Base-by-base conservation (phyloP, 2,888 invertebrate genomes). In the Torymus aiolomorphi region DNA sequence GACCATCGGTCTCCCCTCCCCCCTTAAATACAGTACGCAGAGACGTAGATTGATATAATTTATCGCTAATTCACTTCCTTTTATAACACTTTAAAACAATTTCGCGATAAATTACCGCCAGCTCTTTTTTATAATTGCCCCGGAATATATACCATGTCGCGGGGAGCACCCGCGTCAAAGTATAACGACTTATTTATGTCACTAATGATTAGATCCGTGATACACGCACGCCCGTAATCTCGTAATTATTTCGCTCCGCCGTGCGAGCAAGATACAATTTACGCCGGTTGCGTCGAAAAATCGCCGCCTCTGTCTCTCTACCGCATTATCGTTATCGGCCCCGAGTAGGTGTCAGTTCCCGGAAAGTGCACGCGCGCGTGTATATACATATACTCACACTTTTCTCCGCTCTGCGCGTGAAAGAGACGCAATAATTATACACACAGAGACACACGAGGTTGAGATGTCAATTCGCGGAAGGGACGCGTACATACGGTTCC, bases 201-300 rank as follows among this genome's bases (percentile, higher is more conserved):
- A 14, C 2, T 10, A 56, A 13, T n/a, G 69, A 56, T 54, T 56
- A 69, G 56, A 31, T 69, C 56, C 24, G 20, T 31, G 54, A 71
- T 61, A 42, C 20, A 49, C n/a, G n/a, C n/a, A n/a, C n/a, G n/a
- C 54, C 51, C 52, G 59, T 54, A 66, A 74, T 74, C 65, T 20
- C 57, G 57, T 62, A 16, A 72, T 72, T 62, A 72, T 72, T 62
- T 16, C 62, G 52, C 14, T 72, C 20, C 12, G 59, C 5, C 3
- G 16, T 5, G 51, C 54, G 12, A 24, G 24, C 24, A 24, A 24
- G 24, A 24, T 42, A 18, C 42, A 76, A 76, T 76, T 69, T 62
- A 31, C 54, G 16, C n/a, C 18, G 1, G 8, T 59, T 51, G 10
- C 31, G 14, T 56, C 1, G 52, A 74, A 74, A 75, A 75, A 67